phyloP scores from a whole-genome alignment of 2,113 vertebrate species.

The Caranx ignobilis region DNA sequence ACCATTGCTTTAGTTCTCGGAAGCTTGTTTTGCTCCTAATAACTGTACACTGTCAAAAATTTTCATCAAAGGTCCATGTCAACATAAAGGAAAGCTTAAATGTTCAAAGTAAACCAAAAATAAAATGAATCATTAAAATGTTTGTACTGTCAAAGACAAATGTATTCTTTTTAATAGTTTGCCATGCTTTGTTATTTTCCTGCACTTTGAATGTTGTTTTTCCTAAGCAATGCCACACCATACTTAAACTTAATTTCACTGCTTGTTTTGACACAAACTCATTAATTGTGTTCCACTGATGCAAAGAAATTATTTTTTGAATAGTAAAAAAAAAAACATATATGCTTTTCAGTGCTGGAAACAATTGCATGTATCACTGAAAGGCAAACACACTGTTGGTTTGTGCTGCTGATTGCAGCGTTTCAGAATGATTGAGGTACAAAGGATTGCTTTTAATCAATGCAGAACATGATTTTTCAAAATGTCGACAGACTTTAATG shows the following conservation, averaged over 20 bases:
- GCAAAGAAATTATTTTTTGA: too few relatives aligned
- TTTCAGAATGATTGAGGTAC: slow-evolving; percentile 3
- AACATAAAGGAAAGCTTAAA: slow-evolving; percentile 6
- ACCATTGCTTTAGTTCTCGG: slow-evolving; percentile 38
- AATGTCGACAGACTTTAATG: neutral
- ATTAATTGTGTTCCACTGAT: slow-evolving; percentile 10
- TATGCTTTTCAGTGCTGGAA: too few relatives aligned
- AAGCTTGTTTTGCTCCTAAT: slow-evolving; percentile 23
- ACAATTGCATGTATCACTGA: slow-evolving; percentile 16
- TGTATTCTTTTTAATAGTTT: neutral
- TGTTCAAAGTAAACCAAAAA: slow-evolving; percentile 16
- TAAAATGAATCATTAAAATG: neutral
- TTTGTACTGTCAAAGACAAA: neutral
- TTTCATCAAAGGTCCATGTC: slow-evolving; percentile 18
- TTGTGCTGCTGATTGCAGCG: slow-evolving; percentile 17
- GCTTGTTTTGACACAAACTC: neutral
- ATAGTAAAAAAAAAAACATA: too few relatives aligned
- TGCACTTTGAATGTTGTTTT: neutral
- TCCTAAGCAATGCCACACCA: neutral
- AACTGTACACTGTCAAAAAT: slow-evolving; percentile 28
- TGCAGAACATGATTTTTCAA: slow-evolving; percentile 10
- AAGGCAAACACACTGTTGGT: slow-evolving; percentile 12
- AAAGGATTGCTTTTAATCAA: slow-evolving; percentile 26
- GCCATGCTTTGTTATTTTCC: neutral
- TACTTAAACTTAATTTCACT: neutral